Conservation (phyloP, 2,113 vertebrate species). For the Excalfactoria chinensis region DNA sequence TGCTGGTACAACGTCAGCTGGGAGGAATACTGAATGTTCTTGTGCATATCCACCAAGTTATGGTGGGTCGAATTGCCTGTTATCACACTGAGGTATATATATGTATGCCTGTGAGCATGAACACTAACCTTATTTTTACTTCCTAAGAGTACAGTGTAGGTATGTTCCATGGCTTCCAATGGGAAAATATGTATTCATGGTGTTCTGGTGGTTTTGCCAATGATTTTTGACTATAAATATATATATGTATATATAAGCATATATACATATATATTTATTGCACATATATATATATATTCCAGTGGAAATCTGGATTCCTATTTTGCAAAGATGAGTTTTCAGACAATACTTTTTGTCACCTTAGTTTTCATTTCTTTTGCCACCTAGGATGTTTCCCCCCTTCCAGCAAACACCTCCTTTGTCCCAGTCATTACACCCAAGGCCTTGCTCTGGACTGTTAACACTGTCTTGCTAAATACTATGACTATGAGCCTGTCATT, state of each 20-base stretch:
- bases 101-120: background rate
- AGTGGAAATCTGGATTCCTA: background rate
- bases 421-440: background rate
- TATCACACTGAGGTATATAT: accelerated
- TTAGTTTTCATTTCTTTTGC: background rate
- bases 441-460: background rate
- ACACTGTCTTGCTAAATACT: background rate
- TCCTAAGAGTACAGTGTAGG: background rate
- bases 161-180: background rate
- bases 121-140: background rate
- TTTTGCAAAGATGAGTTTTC: background rate
- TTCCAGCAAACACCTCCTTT: background rate
- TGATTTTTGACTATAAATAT: background rate
- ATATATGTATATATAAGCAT: too few relatives aligned
- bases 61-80: background rate
- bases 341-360: background rate
- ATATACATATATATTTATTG: too few relatives aligned
- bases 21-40: background rate
- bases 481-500: background rate
- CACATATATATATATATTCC: too few relatives aligned
- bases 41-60: background rate
- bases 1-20: background rate
- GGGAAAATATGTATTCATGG: background rate
- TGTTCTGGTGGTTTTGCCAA: background rate
- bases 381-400: background rate